These are phyloP conservation scores for Synergus umbraculus DNA, from an alignment of 2,888 invertebrate genomes.

Conservation along the genomic window DNA sequence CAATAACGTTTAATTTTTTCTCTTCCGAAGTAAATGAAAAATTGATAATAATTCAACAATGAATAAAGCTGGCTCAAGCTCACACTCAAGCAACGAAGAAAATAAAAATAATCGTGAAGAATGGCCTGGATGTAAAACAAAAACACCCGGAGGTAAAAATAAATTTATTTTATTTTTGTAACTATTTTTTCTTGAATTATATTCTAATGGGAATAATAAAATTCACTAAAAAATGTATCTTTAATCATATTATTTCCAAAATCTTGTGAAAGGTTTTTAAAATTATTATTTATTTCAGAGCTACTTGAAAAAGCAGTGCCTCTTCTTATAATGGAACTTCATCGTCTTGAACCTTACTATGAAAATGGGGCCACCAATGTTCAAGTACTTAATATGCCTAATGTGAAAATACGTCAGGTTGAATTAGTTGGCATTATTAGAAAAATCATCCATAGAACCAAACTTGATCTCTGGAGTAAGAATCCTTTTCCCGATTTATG, in stretches of 20 bases:
- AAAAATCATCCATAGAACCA: background rate
- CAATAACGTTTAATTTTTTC: background rate
- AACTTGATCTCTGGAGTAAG: background rate
- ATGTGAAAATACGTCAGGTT: slow-evolving; percentile 1
- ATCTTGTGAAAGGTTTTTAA: too few species aligned
- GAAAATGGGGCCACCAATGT: background rate
- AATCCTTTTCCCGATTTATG: background rate
- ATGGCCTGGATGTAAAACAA: background rate
- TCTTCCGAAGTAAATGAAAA: background rate
- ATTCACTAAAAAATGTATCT: too few species aligned
- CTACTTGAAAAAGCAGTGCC: background rate
- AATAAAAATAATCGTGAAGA: background rate
- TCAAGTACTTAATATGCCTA: slow-evolving; percentile 1
- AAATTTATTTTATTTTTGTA: too few species aligned
- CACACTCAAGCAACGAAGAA: background rate
- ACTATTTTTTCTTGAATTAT: too few species aligned
- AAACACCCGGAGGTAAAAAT: background rate
- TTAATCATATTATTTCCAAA: too few species aligned
- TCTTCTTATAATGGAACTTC: slow-evolving; percentile 35
- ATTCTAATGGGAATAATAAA: too few species aligned
- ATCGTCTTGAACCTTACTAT: slow-evolving; percentile 8
- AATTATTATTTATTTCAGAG: background rate
- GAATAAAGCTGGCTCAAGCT: background rate
- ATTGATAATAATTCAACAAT: background rate
- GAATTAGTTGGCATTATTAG: slow-evolving; percentile 9